Evolutionary conservation across 1,140 invertebrate species (phyloP), one percentile per base, ranked within the genome.

Genomic region (Bicyclus anynana): DNA sequence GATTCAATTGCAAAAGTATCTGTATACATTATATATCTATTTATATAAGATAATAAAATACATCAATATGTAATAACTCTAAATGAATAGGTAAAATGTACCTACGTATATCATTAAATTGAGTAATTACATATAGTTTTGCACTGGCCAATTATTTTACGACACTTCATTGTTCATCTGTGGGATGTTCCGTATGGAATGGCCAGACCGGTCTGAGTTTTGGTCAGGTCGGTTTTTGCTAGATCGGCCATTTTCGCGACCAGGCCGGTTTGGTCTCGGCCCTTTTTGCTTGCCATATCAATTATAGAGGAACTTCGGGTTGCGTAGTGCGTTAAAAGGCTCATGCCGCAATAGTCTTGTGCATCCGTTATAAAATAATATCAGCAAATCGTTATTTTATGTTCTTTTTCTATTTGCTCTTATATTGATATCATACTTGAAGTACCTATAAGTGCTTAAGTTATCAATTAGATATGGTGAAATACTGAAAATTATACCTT

Each of bases 261-360:
- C 62, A 21, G 67, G 57, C 60, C 59, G 51, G 65, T 71, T 73
- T 72, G 72, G 72, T 72, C 63, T 59, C 55, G 38, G 52, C 56
- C 59, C 58, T 49, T 72, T 65, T 74, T 59, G 56, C 62, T 61
- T 40, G 65, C 69, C 50, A 71, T 80, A 72, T 75, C 72, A 79
- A 79, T 84, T 81, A 81, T 70, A 70, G 64, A 64, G 69, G 65
- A 73, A 74, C 72, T 72, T 62, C 51, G 66, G 58, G 54, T 71
- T 76, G 68, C 66, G 68, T 71, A 72, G 74, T 53, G 37, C 51
- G 55, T 73, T 76, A 68, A 77, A 76, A 75, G 67, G 69, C 53
- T 47, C 47, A 62, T 33, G 33, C 29, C 48, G 57, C 46, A 53
- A 57, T 65, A 55, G 59, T 67, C 58, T 64, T 57, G 65, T 62